phyloP scores from a whole-genome alignment of 2,888 invertebrate species.

The Macrosiphum euphorbiae region DNA sequence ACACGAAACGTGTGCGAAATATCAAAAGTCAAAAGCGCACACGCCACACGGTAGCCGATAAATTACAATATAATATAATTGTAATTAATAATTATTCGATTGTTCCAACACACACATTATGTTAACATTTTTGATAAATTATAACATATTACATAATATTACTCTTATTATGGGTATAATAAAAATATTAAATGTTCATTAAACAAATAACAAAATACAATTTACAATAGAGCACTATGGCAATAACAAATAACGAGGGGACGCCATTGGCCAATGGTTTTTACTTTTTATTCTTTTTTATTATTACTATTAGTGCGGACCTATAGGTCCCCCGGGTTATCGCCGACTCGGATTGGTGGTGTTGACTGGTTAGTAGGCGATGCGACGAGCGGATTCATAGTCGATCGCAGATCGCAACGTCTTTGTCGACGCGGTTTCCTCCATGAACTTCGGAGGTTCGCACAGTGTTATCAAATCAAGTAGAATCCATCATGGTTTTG shows the following conservation, averaged over 20 bases:
- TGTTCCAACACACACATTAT: background rate
- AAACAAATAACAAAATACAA: background rate
- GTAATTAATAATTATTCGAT: background rate
- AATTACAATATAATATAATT: background rate
- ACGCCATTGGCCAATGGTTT: background rate
- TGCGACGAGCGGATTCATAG: background rate
- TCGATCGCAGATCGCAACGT: background rate
- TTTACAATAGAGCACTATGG: background rate
- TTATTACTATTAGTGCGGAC: background rate
- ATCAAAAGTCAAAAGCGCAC: conserved; percentile 5
- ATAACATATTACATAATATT: background rate
- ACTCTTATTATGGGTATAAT: background rate
- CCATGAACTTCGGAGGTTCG: conserved; percentile 48
- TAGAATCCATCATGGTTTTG: conserved; percentile 65
- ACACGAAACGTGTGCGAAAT: background rate
- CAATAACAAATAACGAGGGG: background rate
- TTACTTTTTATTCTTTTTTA: background rate
- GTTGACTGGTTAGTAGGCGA: background rate
- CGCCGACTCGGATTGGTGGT: background rate
- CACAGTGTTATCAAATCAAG: conserved; percentile 63
- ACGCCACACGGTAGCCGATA: background rate
- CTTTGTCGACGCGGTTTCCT: conserved; percentile 38
- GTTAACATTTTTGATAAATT: background rate
- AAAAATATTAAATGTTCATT: background rate
- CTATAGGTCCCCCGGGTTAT: background rate